Conservation (phyloP, 2,797 vertebrate species). For the Onychomys torridus region DNA sequence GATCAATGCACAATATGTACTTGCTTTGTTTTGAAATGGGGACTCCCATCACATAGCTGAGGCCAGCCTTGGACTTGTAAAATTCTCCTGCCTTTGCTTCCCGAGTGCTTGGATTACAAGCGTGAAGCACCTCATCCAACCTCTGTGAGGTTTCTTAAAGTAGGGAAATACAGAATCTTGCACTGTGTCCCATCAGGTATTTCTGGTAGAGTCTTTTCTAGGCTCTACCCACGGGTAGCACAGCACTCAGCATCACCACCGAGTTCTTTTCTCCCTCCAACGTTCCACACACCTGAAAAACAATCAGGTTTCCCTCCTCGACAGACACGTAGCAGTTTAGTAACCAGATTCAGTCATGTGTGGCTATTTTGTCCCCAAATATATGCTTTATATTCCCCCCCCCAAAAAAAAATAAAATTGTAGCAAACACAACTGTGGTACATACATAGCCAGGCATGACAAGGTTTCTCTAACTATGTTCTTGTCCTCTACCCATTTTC, state of each 20-base stretch:
- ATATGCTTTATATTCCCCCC: not conserved
- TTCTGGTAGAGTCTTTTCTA: not conserved
- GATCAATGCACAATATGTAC: no score
- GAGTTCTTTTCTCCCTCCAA: not conserved
- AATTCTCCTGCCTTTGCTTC: not conserved
- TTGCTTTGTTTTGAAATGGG: not conserved
- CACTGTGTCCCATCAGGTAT: not conserved
- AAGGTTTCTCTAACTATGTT: not conserved
- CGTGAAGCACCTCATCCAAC: no score
- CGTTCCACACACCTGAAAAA: not conserved
- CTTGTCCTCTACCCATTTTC: not conserved
- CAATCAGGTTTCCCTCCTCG: not conserved
- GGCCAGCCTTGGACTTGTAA: not conserved
- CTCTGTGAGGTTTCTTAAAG: not conserved
- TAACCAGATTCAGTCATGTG: no score
- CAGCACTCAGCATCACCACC: fast-evolving
- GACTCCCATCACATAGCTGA: not conserved
- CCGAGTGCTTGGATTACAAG: not conserved
- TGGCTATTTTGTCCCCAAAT: not conserved
- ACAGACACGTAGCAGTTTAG: not conserved
- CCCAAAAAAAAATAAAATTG: not conserved
- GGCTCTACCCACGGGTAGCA: not conserved
- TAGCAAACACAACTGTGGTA: fast-evolving
- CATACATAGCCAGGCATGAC: not conserved
- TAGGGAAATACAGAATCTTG: not conserved